phyloP scores from a whole-genome alignment of 2,888 invertebrate species.

The Eumacrocentrus americanus region DNA sequence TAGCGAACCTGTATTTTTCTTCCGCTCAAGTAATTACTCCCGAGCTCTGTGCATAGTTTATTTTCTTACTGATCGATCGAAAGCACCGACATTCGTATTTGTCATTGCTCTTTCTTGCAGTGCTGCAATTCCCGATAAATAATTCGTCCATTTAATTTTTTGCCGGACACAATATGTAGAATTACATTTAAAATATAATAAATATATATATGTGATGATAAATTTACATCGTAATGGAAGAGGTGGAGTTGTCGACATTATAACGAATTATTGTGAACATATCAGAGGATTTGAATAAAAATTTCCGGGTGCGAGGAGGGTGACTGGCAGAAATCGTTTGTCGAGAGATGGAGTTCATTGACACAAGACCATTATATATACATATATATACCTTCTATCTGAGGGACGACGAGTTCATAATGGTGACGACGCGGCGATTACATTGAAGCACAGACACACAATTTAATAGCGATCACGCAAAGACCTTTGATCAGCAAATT shows the following conservation, averaged over 20 bases:
- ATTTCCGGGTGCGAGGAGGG: neutral
- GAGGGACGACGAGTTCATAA: slow-evolving; percentile 5
- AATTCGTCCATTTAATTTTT: no score
- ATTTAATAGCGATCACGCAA: slow-evolving; percentile 7
- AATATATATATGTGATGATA: no score
- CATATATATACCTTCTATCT: no score
- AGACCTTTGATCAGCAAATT: slow-evolving; percentile 18
- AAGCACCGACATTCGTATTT: slow-evolving; percentile 38
- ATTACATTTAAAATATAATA: no score
- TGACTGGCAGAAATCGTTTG: slow-evolving; percentile 5
- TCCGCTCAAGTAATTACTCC: slow-evolving; percentile 48
- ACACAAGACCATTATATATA: no score
- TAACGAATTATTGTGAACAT: no score
- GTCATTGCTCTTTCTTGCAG: slow-evolving; percentile 28
- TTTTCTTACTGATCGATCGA: slow-evolving; percentile 42
- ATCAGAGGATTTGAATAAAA: neutral
- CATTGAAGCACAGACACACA: slow-evolving; percentile 27
- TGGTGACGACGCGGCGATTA: slow-evolving; percentile 24
- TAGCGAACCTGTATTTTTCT: slow-evolving; percentile 51
- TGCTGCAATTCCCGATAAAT: no score
- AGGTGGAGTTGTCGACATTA: no score
- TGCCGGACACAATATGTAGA: no score
- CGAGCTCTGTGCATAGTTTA: slow-evolving; percentile 42
- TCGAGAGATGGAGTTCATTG: neutral
- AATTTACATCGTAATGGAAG: no score